Conservation (phyloP, 1,140 invertebrate genomes). For the Stenopsyche tienmushanensis region DNA sequence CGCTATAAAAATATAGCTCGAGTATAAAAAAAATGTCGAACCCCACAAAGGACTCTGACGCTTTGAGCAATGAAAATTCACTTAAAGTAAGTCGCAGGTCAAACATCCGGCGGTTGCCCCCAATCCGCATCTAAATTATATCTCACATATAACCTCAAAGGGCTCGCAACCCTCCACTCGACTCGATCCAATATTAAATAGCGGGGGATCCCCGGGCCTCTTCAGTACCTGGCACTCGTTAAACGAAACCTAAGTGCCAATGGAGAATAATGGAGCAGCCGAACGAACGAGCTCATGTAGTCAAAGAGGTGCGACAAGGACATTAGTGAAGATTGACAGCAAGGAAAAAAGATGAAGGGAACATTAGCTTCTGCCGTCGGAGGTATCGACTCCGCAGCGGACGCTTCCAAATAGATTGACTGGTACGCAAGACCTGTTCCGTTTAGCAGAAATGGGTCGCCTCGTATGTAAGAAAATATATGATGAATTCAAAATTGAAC, state of each 20-base stretch:
- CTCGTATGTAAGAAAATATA: no score
- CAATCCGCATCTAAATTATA: no score
- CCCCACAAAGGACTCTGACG: no score
- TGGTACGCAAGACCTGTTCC: not conserved
- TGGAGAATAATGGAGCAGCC: not conserved
- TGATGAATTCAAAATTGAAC: no score
- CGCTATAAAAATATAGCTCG: no score
- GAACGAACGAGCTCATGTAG: not conserved
- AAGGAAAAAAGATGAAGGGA: not conserved
- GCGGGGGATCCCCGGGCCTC: not conserved
- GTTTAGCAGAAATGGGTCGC: no score
- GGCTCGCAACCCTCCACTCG: not conserved
- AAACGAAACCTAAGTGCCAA: not conserved
- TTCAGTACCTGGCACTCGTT: not conserved
- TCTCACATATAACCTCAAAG: not conserved
- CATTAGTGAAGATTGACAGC: conserved; percentile 8
- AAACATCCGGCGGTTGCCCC: not conserved
- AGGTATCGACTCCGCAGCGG: not conserved
- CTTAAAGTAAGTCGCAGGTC: not conserved
- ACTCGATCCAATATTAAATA: not conserved
- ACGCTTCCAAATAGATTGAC: not conserved
- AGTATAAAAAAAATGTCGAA: no score
- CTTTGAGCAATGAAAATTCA: no score
- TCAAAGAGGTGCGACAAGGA: not conserved
- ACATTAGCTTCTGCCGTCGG: not conserved